These are phyloP conservation scores for Lanius collurio DNA, from an alignment of 2,113 vertebrate species.

Conservation along the genomic window DNA sequence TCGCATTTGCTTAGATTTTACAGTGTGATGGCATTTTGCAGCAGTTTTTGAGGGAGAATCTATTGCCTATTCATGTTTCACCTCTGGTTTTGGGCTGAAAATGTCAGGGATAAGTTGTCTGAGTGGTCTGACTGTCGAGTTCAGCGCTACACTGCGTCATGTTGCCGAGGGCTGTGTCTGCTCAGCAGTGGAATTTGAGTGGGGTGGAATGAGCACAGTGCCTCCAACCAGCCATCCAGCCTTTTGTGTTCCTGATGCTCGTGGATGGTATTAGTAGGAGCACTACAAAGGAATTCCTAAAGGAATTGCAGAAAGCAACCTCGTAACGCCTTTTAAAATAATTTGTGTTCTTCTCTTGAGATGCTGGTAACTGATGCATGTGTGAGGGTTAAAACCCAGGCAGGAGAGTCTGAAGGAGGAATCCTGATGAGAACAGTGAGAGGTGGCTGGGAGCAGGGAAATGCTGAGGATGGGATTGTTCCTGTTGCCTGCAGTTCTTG, in stretches of 20 bases:
- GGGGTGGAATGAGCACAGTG: not conserved
- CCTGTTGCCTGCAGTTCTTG: not conserved
- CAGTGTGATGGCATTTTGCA: not conserved
- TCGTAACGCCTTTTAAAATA: not conserved
- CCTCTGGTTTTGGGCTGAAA: not conserved
- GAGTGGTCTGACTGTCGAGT: not conserved
- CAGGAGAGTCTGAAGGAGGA: slow-evolving; percentile 37
- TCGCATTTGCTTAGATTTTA: not conserved
- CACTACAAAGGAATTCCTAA: not conserved
- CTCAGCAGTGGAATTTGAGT: slow-evolving; percentile 26
- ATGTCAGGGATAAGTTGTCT: not conserved
- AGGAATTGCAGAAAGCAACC: not conserved
- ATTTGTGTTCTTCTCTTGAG: not conserved
- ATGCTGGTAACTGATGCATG: not conserved
- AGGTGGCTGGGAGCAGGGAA: slow-evolving; percentile 10
- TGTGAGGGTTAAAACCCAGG: slow-evolving; percentile 11
- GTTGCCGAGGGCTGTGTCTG: not conserved
- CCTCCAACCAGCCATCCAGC: not conserved
- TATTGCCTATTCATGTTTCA: not conserved
- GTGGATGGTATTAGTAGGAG: not conserved
- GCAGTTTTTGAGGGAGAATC: not conserved
- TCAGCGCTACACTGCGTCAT: not conserved
- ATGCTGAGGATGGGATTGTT: not conserved
- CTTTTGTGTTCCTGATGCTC: not conserved
- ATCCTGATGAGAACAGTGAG: slow-evolving; percentile 49